Evolutionary conservation across 2,888 invertebrate genomes (phyloP).

Genomic region (Tinea pellionella): DNA sequence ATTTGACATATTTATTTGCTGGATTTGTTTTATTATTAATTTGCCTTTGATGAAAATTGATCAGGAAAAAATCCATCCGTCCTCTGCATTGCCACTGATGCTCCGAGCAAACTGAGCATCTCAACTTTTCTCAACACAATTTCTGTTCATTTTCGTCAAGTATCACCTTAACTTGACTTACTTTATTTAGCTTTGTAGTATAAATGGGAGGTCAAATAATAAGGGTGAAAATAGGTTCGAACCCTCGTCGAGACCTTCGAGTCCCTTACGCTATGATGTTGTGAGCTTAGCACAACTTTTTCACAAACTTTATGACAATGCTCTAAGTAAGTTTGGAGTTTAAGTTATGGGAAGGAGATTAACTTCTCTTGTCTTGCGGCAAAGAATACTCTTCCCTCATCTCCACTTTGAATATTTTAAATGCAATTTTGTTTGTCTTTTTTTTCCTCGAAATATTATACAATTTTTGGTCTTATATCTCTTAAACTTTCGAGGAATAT

Average conservation of each 20-base stretch:
- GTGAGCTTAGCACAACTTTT: conserved; percentile 8
- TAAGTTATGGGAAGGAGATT: neutral
- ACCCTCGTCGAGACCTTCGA: neutral
- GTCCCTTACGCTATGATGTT: conserved; percentile 8
- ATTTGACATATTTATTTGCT: too few species aligned
- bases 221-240: neutral
- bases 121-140: too few species aligned
- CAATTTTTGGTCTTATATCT: too few species aligned
- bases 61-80: too few species aligned
- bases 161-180: too few species aligned
- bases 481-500: too few species aligned
- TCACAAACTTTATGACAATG: conserved; percentile 12
- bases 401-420: neutral
- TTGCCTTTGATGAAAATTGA: too few species aligned
- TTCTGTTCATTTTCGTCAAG: too few species aligned
- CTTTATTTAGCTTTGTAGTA: too few species aligned
- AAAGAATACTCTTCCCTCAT: neutral
- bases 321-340: conserved; percentile 3
- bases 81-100: too few species aligned
- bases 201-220: neutral
- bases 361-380: conserved; percentile 4
- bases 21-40: too few species aligned
- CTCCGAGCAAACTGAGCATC: too few species aligned
- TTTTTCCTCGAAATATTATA: neutral
- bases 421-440: neutral